Evolutionary conservation across 2,888 invertebrate genomes (phyloP), one percentile per base, ranked within the genome.

Genomic region (Dynastes tityus): DNA sequence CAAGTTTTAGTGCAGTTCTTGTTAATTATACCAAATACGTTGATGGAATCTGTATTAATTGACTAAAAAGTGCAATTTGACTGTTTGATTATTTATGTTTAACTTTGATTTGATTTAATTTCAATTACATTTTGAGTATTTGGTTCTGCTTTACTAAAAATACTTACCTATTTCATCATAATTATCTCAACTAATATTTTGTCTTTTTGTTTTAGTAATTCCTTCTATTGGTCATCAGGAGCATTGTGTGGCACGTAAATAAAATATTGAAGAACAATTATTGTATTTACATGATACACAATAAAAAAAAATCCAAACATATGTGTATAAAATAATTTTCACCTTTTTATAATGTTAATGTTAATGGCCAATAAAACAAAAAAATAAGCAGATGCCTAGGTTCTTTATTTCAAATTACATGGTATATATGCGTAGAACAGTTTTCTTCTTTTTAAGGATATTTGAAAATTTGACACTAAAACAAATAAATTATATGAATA

Each of bases 381-480:
- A 45, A 40, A 1, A 13, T 13, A 27, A 58, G 61, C 11, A 49
- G 22, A 49, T 49, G 13, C 32, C 6, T 55, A 37, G 45, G 45
- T 45, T 32, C 45, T 55, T 29, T 71, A 71, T 51, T 70, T 67
- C 45, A 29, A 67, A 27, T 27, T 68, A 68, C 51, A 68, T 37
- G 32, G 32, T 3, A 37, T 5, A 1, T 37, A 37, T 68, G 9
- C 5, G 27, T 68, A 61, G 53, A 53, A 37, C 32, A n/a, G n/a
- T 53, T 45, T 65, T 27, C 40, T 16, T 22, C 22, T 8, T 61
- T 9, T 74, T 82, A 86, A 6, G 87, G 86, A 78, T 83, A 86
- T 53, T 82, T 81, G 76, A 86, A 86, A 32, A 84, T 82, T 45
- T 84, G 81, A 79, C 87, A 87, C 87, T 87, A 75, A 81, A 87